A percentile compares a stretch with the other conserved stretches of the same genome.
phyloP scores from a whole-genome alignment of 2,888 invertebrate species.

The Hemaris fuciformis region DNA sequence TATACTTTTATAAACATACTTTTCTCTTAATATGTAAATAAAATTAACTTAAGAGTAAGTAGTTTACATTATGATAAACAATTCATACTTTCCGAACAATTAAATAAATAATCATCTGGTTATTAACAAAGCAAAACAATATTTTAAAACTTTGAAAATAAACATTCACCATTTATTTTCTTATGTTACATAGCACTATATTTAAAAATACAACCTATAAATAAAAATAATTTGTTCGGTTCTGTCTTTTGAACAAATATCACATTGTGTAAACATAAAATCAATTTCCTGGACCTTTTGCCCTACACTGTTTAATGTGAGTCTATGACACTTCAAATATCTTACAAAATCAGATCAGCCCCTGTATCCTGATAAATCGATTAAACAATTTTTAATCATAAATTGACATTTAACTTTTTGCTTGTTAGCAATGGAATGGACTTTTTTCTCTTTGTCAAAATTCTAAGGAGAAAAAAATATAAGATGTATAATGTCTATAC shows the following conservation, averaged over 20 bases:
- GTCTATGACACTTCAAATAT: slow-evolving; percentile 35
- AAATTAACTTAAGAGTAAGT: slow-evolving; percentile 65
- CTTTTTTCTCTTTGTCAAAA: neutral
- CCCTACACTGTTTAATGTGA: slow-evolving; percentile 11
- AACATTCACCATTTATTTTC: neutral
- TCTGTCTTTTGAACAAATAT: slow-evolving; percentile 34
- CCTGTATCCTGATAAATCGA: neutral
- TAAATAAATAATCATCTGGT: slow-evolving; percentile 19
- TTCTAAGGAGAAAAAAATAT: neutral
- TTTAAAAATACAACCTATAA: slow-evolving; percentile 22
- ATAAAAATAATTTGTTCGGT: slow-evolving; percentile 38
- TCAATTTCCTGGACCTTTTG: neutral
- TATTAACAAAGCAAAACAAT: slow-evolving; percentile 10
- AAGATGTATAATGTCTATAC: neutral
- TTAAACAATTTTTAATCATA: neutral
- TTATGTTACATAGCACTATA: neutral
- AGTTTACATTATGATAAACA: slow-evolving; percentile 44
- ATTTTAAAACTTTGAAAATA: neutral
- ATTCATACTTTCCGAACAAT: slow-evolving; percentile 18
- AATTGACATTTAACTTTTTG: neutral
- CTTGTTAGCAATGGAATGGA: neutral
- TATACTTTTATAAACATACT: slow-evolving; percentile 50
- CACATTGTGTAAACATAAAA: slow-evolving; percentile 21
- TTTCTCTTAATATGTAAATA: slow-evolving; percentile 66
- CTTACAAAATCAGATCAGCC: slow-evolving; percentile 6